These are phyloP conservation scores for Spilarctia lutea DNA, from an alignment of 2,888 invertebrate genomes.

Conservation along the genomic window DNA sequence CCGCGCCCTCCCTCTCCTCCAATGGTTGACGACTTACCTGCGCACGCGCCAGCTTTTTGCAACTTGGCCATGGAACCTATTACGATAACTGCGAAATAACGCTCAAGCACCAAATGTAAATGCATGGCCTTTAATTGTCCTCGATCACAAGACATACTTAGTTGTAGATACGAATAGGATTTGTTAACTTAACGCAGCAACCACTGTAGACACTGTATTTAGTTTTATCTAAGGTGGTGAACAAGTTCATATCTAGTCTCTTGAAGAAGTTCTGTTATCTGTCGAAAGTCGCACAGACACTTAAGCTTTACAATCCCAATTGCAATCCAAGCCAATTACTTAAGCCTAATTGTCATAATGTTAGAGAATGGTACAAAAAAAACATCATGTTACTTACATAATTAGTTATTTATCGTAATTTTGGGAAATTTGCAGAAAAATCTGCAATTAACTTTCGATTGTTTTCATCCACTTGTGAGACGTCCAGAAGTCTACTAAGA, in stretches of 20 bases:
- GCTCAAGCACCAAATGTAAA: slow-evolving; percentile 79
- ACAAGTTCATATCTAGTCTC: background rate
- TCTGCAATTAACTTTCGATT: background rate
- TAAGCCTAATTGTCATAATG: background rate
- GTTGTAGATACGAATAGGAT: slow-evolving; percentile 44
- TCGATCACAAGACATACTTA: slow-evolving; percentile 64
- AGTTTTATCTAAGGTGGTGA: background rate
- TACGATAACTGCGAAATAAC: slow-evolving; percentile 83
- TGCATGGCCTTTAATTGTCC: slow-evolving; percentile 77
- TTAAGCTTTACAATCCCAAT: background rate
- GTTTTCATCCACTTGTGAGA: background rate
- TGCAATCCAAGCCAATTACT: background rate
- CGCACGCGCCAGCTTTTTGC: slow-evolving; percentile 85
- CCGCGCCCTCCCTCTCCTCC: slow-evolving; percentile 64
- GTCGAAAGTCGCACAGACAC: background rate
- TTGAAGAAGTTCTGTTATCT: background rate
- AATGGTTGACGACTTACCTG: slow-evolving; percentile 71
- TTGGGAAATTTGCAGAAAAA: background rate
- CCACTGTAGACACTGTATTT: background rate
- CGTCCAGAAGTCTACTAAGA: background rate
- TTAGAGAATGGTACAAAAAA: background rate
- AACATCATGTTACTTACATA: background rate
- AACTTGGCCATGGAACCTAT: slow-evolving; percentile 85
- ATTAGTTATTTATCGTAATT: background rate
- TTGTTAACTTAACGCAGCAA: slow-evolving; percentile 26